Conservation (phyloP, 2,797 vertebrate genomes). For the Poecilia wingei region DNA sequence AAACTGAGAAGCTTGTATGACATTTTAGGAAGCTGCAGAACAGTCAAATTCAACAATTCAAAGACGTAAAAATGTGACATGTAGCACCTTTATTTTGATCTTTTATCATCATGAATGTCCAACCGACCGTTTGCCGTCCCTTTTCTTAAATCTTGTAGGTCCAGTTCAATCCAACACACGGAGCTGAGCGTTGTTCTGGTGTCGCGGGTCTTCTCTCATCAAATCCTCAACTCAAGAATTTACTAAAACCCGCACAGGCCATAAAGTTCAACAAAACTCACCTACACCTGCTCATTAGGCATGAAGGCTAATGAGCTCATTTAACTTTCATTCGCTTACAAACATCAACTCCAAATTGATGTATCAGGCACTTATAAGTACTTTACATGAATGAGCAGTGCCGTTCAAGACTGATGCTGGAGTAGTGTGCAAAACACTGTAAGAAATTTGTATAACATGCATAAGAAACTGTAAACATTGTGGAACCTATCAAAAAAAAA, state of each 20-base stretch:
- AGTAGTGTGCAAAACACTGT: conserved; percentile 71
- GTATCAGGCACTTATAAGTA: conserved; percentile 67
- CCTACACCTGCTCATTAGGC: not conserved
- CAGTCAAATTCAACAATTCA: not conserved
- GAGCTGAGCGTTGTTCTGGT: not conserved
- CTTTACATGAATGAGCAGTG: conserved; percentile 41
- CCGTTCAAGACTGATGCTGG: conserved; percentile 42
- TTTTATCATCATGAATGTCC: conserved; percentile 18
- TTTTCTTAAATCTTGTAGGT: conserved; percentile 34
- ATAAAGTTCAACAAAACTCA: conserved; percentile 9
- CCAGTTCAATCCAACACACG: conserved; percentile 36
- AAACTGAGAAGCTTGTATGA: not conserved
- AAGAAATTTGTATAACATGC: conserved; percentile 63
- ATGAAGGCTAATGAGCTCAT: conserved; percentile 39
- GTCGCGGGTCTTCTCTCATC: not conserved
- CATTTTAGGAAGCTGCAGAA: not conserved
- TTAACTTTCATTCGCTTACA: conserved; percentile 18
- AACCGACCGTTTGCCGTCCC: conserved; percentile 10
- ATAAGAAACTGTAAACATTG: conserved; percentile 75
- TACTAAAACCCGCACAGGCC: not conserved
- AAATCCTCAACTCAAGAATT: not conserved
- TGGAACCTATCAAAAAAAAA: conserved; percentile 39
- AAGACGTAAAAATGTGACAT: conserved; percentile 34
- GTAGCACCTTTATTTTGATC: conserved; percentile 46
- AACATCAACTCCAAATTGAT: conserved; percentile 28